A percentile compares a stretch with the other conserved stretches of the same genome.
Evolutionary conservation across 2,797 vertebrate genomes (phyloP).

Genomic region (Pipistrellus nathusii): DNA sequence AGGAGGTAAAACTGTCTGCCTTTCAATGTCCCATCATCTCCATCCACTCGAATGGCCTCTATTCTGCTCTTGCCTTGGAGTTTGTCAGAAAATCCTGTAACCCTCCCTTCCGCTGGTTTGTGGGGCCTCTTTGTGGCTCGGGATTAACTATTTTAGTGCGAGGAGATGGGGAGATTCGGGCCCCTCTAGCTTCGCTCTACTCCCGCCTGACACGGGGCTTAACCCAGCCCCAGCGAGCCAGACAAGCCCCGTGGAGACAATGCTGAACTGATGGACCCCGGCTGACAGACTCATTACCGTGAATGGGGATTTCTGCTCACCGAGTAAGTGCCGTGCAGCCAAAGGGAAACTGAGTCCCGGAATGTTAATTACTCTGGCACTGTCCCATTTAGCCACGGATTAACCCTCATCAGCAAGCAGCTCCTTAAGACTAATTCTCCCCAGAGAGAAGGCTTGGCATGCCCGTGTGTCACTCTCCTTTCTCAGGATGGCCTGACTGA

Average conservation of each 20-base stretch:
- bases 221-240: neutral
- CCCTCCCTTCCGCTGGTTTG: neutral
- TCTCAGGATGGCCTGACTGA: neutral
- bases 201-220: neutral
- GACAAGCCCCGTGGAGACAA: fast-evolving
- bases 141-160: conserved; percentile 74
- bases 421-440: neutral
- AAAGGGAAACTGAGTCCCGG: conserved; percentile 59
- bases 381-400: neutral
- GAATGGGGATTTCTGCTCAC: neutral
- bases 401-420: neutral
- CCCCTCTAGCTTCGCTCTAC: neutral
- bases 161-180: neutral
- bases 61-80: neutral
- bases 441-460: neutral
- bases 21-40: neutral
- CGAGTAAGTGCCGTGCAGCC: neutral
- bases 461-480: fast-evolving
- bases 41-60: neutral
- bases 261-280: fast-evolving
- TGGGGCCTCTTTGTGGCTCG: neutral
- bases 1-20: neutral
- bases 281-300: neutral
- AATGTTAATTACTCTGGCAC: neutral
- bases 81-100: neutral